Base-by-base conservation (phyloP, 1,140 invertebrate species). In the Drosophila kurseongensis region DNA sequence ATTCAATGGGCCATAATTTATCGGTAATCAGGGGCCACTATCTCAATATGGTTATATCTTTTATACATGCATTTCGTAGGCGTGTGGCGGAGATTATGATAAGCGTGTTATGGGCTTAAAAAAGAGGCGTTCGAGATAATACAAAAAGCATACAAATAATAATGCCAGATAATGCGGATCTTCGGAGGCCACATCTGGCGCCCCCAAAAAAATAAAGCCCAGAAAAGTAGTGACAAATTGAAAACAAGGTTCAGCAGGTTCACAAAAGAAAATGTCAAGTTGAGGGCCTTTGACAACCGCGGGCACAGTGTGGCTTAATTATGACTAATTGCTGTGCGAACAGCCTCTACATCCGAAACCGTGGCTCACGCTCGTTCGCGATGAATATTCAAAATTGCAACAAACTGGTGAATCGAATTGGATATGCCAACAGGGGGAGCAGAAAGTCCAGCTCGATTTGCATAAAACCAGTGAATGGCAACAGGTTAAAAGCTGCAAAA, bases 301-400 rank as follows among this genome's bases (percentile, higher is more conserved):
- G 61, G 75, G 65, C 67, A 81, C 51, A 75, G 67, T 67, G 29
- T 61, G 77, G 23, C 60, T 75, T 81, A 86, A 81, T 86, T 86
- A 86, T 85, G 82, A 86, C 81, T 86, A 85, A 85, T 85, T 57
- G 63, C 57, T 57, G 13, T 50, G 71, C 68, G 59, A 60, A 75
- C 63, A 81, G 48, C 48, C 81, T 80, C 60, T 63, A 58, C 36
- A 57, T 35, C 36, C 32, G 2, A 29, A 12, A n/a, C 40, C 6
- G 36, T 16, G 23, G 18, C 23, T 27, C 12, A 51, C 18, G 13
- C 12, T 38, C 18, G 13, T 7, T 38, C 14, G 18, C 12, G 29
- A 54, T 62, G 61, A 71, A 52, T 66, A 67, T 61, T 62, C 45
- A 67, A 76, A 57, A 65, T 45, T 36, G 66, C 58, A 68, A 69